Evolutionary conservation across 2,113 vertebrate genomes (phyloP).

Genomic region (Cottus gobio): DNA sequence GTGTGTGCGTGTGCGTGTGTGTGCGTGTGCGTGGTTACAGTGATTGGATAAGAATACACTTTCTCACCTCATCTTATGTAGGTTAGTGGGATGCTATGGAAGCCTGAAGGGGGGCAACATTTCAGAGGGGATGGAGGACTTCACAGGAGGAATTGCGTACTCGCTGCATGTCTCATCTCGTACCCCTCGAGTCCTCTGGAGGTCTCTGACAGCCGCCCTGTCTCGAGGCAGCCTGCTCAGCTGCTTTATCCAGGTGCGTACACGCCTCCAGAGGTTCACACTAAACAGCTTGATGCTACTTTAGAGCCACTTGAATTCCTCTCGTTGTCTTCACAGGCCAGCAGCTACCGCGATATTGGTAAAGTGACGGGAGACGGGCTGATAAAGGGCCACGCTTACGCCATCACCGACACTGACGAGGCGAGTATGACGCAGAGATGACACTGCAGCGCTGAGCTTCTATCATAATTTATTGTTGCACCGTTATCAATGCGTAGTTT

Average conservation of each 20-base stretch:
- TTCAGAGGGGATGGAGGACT: constrained; percentile 88
- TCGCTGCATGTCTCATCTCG: constrained; percentile 67
- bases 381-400: constrained; percentile 85
- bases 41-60: constrained; percentile 13
- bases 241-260: constrained; percentile 83
- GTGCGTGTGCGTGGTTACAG: background rate
- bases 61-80: constrained; percentile 48
- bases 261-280: background rate
- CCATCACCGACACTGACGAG: constrained; percentile 81
- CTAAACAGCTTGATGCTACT: background rate
- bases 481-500: background rate
- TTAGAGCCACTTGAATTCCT: background rate
- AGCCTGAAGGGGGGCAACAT: constrained; percentile 86
- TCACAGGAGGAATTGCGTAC: constrained; percentile 86
- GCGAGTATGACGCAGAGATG: constrained; percentile 54
- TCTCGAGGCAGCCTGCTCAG: constrained; percentile 80
- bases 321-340: constrained; percentile 68
- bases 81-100: constrained; percentile 83
- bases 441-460: background rate
- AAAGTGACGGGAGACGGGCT: constrained; percentile 78
- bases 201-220: constrained; percentile 73
- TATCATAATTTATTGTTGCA: background rate
- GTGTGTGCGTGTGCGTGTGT: constrained; percentile 7
- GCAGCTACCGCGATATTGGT: constrained; percentile 72
- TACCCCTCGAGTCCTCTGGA: constrained; percentile 81